Conservation (phyloP, 2,888 invertebrate genomes). For the Cryptus armator region DNA sequence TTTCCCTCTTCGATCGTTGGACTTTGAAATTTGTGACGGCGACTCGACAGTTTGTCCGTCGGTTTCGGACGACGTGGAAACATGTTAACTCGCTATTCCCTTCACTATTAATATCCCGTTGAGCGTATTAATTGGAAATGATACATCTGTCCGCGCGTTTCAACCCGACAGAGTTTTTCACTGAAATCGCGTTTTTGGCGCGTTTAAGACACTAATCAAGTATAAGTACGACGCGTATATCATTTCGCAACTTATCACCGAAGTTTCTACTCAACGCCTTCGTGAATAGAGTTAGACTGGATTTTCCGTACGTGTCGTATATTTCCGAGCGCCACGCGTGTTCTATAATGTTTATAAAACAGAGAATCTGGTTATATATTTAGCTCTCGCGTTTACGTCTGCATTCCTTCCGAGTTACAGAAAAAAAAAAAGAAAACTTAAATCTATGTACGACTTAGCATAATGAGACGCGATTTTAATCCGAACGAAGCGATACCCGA, state of each 20-base stretch:
- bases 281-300: constrained; percentile 66
- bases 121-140: constrained; percentile 14
- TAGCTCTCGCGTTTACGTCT: constrained; percentile 75
- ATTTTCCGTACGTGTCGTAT: constrained; percentile 71
- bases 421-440: constrained; percentile 43
- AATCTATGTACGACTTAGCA: constrained; percentile 2
- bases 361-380: constrained; percentile 78
- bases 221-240: background rate
- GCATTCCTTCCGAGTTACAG: constrained; percentile 67
- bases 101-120: constrained; percentile 43
- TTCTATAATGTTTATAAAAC: constrained; percentile 80
- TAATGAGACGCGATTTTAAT: constrained; percentile 22
- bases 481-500: constrained; percentile 14
- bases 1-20: constrained; percentile 60
- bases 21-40: constrained; percentile 62
- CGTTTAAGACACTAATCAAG: background rate
- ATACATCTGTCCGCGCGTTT: constrained; percentile 38
- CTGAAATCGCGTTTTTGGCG: background rate
- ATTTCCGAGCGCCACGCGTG: constrained; percentile 73
- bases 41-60: constrained; percentile 70
- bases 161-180: background rate
- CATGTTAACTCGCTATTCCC: constrained; percentile 41
- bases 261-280: constrained; percentile 19
- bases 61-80: constrained; percentile 64
- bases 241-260: background rate